These are phyloP conservation scores for Indri indri DNA, from an alignment of 2,113 vertebrate genomes.

Conservation along the genomic window DNA sequence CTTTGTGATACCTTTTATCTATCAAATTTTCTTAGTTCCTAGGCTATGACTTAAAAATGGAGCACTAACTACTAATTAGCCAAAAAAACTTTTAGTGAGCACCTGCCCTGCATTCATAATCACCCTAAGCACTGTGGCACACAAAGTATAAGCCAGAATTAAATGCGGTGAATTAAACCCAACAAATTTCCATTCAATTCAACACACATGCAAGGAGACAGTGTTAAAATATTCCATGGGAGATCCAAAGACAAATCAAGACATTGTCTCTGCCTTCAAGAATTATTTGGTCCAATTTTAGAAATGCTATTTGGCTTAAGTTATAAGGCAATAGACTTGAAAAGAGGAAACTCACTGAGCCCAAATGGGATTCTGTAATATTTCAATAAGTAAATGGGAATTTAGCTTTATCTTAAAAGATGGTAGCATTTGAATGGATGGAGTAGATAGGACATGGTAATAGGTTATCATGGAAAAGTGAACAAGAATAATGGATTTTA, in stretches of 20 bases:
- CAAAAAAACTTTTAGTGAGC: slow-evolving; percentile 22
- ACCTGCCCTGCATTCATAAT: slow-evolving; percentile 5
- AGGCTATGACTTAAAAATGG: neutral
- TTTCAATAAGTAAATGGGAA: slow-evolving; percentile 38
- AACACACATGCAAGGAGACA: neutral
- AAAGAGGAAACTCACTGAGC: slow-evolving; percentile 20
- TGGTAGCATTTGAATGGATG: slow-evolving; percentile 14
- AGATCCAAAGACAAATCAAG: neutral
- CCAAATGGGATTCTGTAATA: slow-evolving; percentile 13
- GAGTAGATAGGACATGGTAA: neutral
- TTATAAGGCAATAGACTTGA: neutral
- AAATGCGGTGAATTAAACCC: neutral
- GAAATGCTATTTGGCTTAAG: neutral
- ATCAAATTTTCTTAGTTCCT: neutral
- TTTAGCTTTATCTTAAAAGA: slow-evolving; percentile 33
- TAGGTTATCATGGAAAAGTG: neutral
- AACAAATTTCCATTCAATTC: neutral
- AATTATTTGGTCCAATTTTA: slow-evolving; percentile 16
- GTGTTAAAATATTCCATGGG: neutral
- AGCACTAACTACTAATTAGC: neutral
- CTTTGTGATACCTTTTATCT: neutral
- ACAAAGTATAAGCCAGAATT: slow-evolving; percentile 2
- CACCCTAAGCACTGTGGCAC: neutral
- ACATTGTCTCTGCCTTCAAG: neutral
- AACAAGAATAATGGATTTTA: neutral